Evolutionary conservation across 2,888 invertebrate species (phyloP), one percentile per base, ranked within the genome.

Genomic region (Folsomia candida): DNA sequence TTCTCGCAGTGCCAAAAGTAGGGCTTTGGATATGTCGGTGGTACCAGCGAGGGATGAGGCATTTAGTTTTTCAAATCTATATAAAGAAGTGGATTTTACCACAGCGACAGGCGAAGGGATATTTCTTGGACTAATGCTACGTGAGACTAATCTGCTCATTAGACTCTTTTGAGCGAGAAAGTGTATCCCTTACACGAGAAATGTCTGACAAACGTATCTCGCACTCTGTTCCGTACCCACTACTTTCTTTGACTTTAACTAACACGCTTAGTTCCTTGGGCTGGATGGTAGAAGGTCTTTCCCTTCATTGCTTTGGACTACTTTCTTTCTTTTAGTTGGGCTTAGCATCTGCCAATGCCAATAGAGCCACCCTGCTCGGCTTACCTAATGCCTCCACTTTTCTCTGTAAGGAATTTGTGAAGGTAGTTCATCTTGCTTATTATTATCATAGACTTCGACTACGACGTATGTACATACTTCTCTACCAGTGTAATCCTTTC

Each of bases 81-180:
- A n/a, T n/a, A n/a, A n/a, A n/a, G n/a, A n/a, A n/a, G 54, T 54
- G 54, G 54, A 54, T 54, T 54, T 54, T 54, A n/a, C 20, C 54
- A 18, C 54, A 54, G 54, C 4, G 11, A 54, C 54, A 3, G 64
- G 28, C 27, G 28, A 54, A 65, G 65, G 37, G 14, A 14, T 37
- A 37, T 37, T 37, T 37, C 37, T 37, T 62, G 29, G 27, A 28
- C 67, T 67, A 51, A 59, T 67, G 25, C 67, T 59, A 26, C 59
- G 67, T 24, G 67, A 68, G 73, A 73, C 75, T 73, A 73, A 73
- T 70, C 71, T 75, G 71, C 73, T 75, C 75, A 75, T 75, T 73
- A 75, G 73, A 71, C 65, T 71, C 75, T 73, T 71, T 71, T 66
- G 58, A 67, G 70, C 67, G 68, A 62, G 62, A 73, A 51, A 4